Conservation (phyloP, 1,140 invertebrate species). For the Caerostris darwini region DNA sequence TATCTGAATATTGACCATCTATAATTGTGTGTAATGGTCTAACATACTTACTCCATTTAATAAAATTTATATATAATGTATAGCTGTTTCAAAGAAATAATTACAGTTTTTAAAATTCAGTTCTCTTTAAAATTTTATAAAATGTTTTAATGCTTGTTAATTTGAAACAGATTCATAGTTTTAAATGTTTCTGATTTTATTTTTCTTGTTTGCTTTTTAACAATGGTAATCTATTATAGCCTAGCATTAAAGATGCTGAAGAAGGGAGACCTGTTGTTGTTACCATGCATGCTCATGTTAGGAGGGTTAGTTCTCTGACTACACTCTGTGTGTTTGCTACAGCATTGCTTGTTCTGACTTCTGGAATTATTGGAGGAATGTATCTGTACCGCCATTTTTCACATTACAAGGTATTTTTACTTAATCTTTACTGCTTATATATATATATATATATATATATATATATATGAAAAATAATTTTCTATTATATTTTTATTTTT, state of each 20-base stretch:
- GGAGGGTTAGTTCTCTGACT: slow-evolving; percentile 85
- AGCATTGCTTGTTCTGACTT: slow-evolving; percentile 87
- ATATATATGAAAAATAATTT: too few species aligned
- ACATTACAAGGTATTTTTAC: slow-evolving; percentile 82
- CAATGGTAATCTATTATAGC: slow-evolving; percentile 44
- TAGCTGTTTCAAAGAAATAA: too few species aligned
- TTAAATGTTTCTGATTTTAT: not conserved
- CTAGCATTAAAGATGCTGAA: slow-evolving; percentile 74
- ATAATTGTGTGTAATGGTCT: too few species aligned
- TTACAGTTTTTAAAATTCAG: too few species aligned
- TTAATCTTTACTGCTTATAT: not conserved
- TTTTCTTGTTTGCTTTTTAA: not conserved
- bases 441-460: not conserved
- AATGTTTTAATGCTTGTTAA: too few species aligned
- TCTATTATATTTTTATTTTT: not conserved
- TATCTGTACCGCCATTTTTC: slow-evolving; percentile 90
- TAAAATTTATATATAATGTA: too few species aligned
- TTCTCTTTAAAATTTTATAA: too few species aligned
- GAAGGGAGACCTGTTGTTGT: slow-evolving; percentile 75
- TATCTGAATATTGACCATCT: too few species aligned
- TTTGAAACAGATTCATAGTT: not conserved
- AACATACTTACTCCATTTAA: too few species aligned
- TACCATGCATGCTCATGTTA: slow-evolving; percentile 82
- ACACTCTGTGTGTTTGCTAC: slow-evolving; percentile 88
- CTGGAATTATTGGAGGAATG: slow-evolving; percentile 89